Conservation (phyloP, 1,140 invertebrate genomes). For the Lasioglossum baleicum region DNA sequence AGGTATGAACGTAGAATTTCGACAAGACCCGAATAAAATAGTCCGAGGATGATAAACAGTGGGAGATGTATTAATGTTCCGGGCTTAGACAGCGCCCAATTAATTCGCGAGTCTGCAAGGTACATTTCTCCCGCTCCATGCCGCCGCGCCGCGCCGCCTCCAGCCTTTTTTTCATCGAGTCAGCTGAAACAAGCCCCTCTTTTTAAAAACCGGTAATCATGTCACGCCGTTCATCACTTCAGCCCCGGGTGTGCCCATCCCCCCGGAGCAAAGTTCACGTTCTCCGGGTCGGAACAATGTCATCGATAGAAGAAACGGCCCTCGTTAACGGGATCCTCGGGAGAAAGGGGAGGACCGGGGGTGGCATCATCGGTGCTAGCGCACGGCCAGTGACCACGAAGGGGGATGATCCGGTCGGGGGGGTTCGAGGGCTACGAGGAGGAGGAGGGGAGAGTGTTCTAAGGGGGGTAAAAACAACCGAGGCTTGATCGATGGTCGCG, state of each 20-base stretch:
- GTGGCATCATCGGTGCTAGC: conserved; percentile 31
- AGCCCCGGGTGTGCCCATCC: not conserved
- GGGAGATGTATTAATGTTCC: too few species aligned
- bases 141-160: too few species aligned
- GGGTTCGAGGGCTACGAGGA: not conserved
- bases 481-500: conserved; percentile 66
- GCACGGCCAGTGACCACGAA: conserved; percentile 53
- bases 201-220: not conserved
- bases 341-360: not conserved
- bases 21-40: too few species aligned
- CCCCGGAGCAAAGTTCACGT: not conserved
- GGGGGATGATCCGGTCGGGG: not conserved
- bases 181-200: not conserved
- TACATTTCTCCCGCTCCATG: not conserved
- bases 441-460: conserved; percentile 2
- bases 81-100: not conserved
- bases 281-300: conserved; percentile 46
- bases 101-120: not conserved
- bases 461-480: conserved; percentile 62
- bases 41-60: too few species aligned
- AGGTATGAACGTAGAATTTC: too few species aligned
- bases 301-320: conserved; percentile 54
- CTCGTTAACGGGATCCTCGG: conserved; percentile 60
- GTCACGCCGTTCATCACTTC: conserved; percentile 2
- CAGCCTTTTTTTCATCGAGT: not conserved